Evolutionary conservation across 2,888 invertebrate species (phyloP), one percentile per base, ranked within the genome.

Genomic region (Apantesis nais): DNA sequence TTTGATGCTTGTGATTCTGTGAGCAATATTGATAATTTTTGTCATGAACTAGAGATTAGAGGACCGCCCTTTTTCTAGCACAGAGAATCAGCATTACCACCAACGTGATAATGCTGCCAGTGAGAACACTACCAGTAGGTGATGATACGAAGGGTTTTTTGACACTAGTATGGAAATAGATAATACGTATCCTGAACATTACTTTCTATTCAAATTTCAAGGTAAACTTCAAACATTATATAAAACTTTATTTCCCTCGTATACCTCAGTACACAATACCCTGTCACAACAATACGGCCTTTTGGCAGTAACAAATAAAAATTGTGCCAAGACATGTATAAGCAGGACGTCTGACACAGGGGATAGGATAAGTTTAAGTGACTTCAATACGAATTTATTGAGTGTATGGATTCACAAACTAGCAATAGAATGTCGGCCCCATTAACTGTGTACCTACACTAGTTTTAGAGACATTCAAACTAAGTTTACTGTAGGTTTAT

Each of bases 321-420:
- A 73, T 77, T 61, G 74, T 75, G 80, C 80, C 81, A 81, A 80
- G 70, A 73, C 58, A 67, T 74, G 80, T 71, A 75, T 81, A 78
- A 69, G 58, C 63, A 69, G 64, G 71, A 80, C 72, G 68, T 74
- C 68, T 80, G 79, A 77, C 78, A 78, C 67, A 68, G 66, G 70
- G 66, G 68, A 41, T 68, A 70, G 72, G 61, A 60, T 68, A 77
- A 79, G 75, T 78, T 79, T 67, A 73, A 71, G 62, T 67, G 76
- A 81, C 67, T 80, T 75, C 22, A 60, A 65, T 63, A 67, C 62
- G 72, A 78, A 73, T 81, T 75, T 72, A 76, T 74, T 58, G 66
- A 72, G 70, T 61, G 70, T 64, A 63, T 62, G 64, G 58, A 41
- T 65, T 65, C 60, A 69, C 22, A 12, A 60, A 63, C 16, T n/a